A percentile compares a stretch with the other conserved stretches of the same genome.
Evolutionary conservation across 2,797 vertebrate species (phyloP).

Genomic region (Mus minutoides): DNA sequence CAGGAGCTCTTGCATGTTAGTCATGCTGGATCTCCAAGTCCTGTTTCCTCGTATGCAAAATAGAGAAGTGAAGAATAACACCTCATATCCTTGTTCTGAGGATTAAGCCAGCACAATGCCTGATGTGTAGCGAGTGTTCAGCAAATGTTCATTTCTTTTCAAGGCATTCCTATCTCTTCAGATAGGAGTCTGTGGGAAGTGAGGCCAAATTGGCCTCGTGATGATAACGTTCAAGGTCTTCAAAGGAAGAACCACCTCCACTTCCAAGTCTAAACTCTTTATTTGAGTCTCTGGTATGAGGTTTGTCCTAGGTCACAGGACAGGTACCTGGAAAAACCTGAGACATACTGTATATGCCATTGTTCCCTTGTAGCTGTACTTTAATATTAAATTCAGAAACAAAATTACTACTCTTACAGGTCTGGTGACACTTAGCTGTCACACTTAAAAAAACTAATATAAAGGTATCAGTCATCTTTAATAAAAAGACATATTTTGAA

Average conservation of each 20-base stretch:
- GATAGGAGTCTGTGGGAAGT: background rate
- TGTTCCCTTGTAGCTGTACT: background rate
- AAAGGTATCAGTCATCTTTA: background rate
- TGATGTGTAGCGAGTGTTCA: slow-evolving; percentile 8
- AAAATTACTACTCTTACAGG: background rate
- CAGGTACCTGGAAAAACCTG: background rate
- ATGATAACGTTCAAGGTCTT: slow-evolving; percentile 1
- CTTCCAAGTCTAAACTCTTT: background rate
- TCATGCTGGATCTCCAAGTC: background rate
- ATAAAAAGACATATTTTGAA: slow-evolving; percentile 1
- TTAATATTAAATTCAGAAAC: slow-evolving; percentile 9
- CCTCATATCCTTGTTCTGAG: slow-evolving; percentile 24
- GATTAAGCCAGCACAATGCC: slow-evolving; percentile 36
- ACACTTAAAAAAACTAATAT: background rate
- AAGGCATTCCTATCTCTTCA: background rate
- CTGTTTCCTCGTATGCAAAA: slow-evolving; percentile 50
- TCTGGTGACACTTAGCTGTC: background rate
- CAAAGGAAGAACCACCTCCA: background rate
- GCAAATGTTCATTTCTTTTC: slow-evolving; percentile 53
- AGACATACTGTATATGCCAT: background rate
- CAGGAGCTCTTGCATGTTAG: background rate
- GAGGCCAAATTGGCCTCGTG: background rate
- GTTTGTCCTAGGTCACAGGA: slow-evolving; percentile 9
- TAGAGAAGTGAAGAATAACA: slow-evolving; percentile 36
- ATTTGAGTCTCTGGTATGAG: slow-evolving; percentile 44